Conservation (phyloP, 1,140 invertebrate species). For the Calliphora vicina region DNA sequence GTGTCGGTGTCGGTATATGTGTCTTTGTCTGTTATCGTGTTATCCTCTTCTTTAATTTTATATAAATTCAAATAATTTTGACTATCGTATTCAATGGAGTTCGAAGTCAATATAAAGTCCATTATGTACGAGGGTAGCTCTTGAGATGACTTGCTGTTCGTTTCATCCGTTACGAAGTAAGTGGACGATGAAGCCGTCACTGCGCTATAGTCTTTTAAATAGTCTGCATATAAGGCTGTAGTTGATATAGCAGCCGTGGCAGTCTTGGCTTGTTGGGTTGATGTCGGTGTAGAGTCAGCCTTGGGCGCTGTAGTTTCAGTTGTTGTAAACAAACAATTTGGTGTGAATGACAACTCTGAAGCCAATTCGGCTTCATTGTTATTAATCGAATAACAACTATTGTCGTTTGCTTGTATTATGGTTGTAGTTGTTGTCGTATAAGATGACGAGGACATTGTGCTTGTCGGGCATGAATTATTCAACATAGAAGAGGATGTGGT, state of each 20-base stretch:
- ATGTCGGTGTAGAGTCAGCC: not conserved
- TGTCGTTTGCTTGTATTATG: not conserved
- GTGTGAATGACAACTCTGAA: not conserved
- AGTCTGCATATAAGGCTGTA: not conserved
- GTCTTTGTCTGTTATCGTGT: not conserved
- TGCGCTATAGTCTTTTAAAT: not conserved
- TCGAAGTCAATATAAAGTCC: not conserved
- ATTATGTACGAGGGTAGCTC: not conserved
- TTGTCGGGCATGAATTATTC: not conserved
- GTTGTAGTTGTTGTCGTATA: not conserved
- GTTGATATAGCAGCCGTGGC: not conserved
- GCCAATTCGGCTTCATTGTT: not conserved
- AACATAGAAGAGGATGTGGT: not conserved
- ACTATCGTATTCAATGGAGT: not conserved
- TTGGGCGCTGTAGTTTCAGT: not conserved
- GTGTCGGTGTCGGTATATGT: not conserved
- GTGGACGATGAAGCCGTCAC: not conserved
- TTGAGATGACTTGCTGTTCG: not conserved
- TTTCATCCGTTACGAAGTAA: not conserved
- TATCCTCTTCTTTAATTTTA: not conserved
- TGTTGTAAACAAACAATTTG: constrained; percentile 14
- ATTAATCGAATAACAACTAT: not conserved
- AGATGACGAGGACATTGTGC: not conserved
- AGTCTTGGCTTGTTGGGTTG: not conserved
- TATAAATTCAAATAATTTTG: not conserved